phyloP scores from a whole-genome alignment of 2,797 vertebrate species.

The Dendrocincla tyrannina region DNA sequence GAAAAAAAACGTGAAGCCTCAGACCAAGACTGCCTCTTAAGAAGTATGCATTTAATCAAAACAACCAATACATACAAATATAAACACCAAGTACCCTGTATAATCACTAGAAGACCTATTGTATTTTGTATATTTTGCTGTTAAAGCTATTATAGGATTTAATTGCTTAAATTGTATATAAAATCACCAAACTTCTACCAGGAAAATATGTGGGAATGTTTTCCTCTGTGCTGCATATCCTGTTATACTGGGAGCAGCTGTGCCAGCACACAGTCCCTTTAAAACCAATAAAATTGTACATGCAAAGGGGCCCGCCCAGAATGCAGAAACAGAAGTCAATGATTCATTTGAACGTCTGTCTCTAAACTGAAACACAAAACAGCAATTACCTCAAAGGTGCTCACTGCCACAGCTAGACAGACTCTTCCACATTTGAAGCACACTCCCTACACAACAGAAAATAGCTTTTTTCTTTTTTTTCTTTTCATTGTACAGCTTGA shows the following conservation, averaged over 20 bases:
- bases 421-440: not conserved
- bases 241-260: not conserved
- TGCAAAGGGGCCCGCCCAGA: conserved; percentile 1
- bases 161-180: not conserved
- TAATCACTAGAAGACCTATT: not conserved
- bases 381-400: conserved; percentile 45
- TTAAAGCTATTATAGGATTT: not conserved
- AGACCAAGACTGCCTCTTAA: not conserved
- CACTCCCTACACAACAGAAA: not conserved
- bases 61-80: not conserved
- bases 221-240: not conserved
- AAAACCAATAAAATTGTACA: conserved; percentile 5
- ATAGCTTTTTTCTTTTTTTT: not conserved
- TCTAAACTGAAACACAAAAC: conserved; percentile 53
- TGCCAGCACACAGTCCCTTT: not conserved
- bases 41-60: not conserved
- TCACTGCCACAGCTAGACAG: conserved; percentile 17
- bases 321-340: conserved; percentile 5
- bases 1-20: not conserved
- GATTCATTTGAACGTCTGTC: conserved; percentile 6
- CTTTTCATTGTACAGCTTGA: not conserved
- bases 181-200: not conserved
- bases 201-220: not conserved
- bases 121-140: not conserved
- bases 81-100: not conserved